A percentile compares a stretch with the other conserved stretches of the same genome.
Evolutionary conservation across 92 coral and sea anemone genomes (phyloP).

Genomic region (Ricordea florida): DNA sequence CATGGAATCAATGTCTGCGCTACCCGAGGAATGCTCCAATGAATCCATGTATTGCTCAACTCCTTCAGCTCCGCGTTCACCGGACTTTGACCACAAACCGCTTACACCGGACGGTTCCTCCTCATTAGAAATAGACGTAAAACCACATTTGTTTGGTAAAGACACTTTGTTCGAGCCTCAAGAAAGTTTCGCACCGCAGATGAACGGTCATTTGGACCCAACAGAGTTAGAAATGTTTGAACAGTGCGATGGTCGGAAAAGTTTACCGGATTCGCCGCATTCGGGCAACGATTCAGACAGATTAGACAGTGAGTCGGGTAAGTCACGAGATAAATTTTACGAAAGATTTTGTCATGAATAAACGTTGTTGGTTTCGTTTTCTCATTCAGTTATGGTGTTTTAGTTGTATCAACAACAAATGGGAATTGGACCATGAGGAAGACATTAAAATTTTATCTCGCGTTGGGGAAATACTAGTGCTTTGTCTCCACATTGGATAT

Average conservation of each 20-base stretch:
- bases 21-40: slow-evolving; percentile 89
- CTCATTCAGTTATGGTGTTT: background rate
- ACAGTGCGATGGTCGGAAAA: slow-evolving; percentile 24
- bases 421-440: slow-evolving; percentile 68
- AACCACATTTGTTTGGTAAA: slow-evolving; percentile 55
- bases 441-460: slow-evolving; percentile 79
- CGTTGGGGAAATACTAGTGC: slow-evolving; percentile 23
- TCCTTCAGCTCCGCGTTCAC: slow-evolving; percentile 57
- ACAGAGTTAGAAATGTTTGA: slow-evolving; percentile 50
- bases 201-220: slow-evolving; percentile 52
- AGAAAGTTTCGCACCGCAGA: slow-evolving; percentile 33
- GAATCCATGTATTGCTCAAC: slow-evolving; percentile 92
- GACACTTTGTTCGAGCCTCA: slow-evolving; percentile 56
- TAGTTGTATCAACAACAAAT: slow-evolving; percentile 57
- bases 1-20: slow-evolving; percentile 78
- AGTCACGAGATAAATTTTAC: slow-evolving; percentile 9
- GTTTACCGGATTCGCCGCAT: slow-evolving; percentile 45
- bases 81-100: slow-evolving; percentile 65
- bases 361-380: background rate
- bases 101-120: slow-evolving; percentile 36
- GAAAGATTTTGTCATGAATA: background rate
- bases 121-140: slow-evolving; percentile 45
- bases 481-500: slow-evolving; percentile 37
- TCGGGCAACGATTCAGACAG: slow-evolving; percentile 78
- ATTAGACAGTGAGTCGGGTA: slow-evolving; percentile 94